Evolutionary conservation across 2,888 invertebrate species (phyloP), one percentile per base, ranked within the genome.

Genomic region (Ectobius pallidus): DNA sequence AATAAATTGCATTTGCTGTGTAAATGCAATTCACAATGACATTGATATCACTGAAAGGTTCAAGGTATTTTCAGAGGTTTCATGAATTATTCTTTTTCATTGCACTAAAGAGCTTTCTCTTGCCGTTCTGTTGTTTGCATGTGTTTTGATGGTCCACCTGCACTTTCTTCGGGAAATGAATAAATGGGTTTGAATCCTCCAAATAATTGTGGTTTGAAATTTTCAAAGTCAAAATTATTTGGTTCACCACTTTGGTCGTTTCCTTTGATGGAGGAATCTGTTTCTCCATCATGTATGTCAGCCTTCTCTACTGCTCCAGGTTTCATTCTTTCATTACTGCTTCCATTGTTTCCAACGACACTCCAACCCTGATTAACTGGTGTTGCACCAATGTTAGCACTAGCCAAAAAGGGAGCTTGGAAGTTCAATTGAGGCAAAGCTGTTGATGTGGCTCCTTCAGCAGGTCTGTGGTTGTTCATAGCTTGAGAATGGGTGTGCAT

Each of bases 171-270:
- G 7, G 73, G 55, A 18, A 77, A 74, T 3, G 78, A 76, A 27
- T 77, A 76, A 20, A 91, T 89, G 0, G 91, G 91, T 78, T 89
- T 87, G 77, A 91, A 91, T 0, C 91, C 91, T 3, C 91, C 89
- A 76, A 89, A 88, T 20, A 91, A 80, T 77, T 90, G 88, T 0
- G 91, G 91, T 76, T 89, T 89, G 77, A 91, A 91, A 76, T 86
- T 88, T 76, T 90, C 89, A 4, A 88, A 84, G 78, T 91, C 89
- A 77, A 90, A 90, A 73, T 83, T 85, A 4, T 85, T 84, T 0
- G 84, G 82, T 34, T 71, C 65, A 32, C 34, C 65, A 25, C 39
- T 63, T 1, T 65, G 22, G 80, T 52, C 80, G 73, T 3, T 81
- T 20, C 18, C 58, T 4, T 22, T 44, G 7, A 32, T 30, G 11